Percentiles rank a stretch among this genome's conserved stretches.
These are phyloP conservation scores for Schizopygopsis pylzovi DNA, from an alignment of 2,797 vertebrate genomes.

Conservation along the genomic window DNA sequence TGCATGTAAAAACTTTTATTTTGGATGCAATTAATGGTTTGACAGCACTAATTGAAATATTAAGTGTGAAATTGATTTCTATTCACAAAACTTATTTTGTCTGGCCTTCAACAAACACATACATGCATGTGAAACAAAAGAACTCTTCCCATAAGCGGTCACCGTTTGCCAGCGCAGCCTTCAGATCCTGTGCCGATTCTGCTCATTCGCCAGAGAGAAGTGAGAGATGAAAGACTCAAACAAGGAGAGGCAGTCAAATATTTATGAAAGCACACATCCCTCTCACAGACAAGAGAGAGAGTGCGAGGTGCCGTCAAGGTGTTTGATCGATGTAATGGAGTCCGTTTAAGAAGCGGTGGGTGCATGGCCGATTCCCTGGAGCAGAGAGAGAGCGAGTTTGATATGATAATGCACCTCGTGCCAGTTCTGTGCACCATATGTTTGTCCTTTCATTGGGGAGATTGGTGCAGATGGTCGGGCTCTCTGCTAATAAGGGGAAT, in stretches of 20 bases:
- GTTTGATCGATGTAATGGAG: slow-evolving; percentile 66
- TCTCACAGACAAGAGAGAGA: slow-evolving; percentile 31
- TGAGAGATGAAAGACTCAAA: slow-evolving; percentile 49
- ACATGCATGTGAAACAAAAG: not conserved
- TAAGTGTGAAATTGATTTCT: not conserved
- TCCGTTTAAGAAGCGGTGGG: slow-evolving; percentile 56
- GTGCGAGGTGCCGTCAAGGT: slow-evolving; percentile 43
- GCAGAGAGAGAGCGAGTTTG: slow-evolving; percentile 73
- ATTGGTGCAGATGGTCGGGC: slow-evolving; percentile 73
- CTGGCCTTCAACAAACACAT: not conserved
- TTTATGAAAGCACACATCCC: slow-evolving; percentile 41
- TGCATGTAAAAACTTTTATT: too few relatives aligned
- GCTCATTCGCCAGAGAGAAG: slow-evolving; percentile 38
- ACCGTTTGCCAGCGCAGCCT: slow-evolving; percentile 17
- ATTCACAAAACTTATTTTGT: not conserved
- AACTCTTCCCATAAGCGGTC: not conserved
- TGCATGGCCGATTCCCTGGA: slow-evolving; percentile 70
- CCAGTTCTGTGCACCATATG: slow-evolving; percentile 76
- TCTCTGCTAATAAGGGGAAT: slow-evolving; percentile 54
- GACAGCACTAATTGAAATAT: not conserved
- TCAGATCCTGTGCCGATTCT: slow-evolving; percentile 24
- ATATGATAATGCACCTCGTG: slow-evolving; percentile 79
- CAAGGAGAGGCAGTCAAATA: slow-evolving; percentile 50
- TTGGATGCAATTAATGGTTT: too few relatives aligned
- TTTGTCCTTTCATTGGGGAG: slow-evolving; percentile 74